Evolutionary conservation across 2,888 invertebrate genomes (phyloP).

Genomic region (Apotomis turbidana): DNA sequence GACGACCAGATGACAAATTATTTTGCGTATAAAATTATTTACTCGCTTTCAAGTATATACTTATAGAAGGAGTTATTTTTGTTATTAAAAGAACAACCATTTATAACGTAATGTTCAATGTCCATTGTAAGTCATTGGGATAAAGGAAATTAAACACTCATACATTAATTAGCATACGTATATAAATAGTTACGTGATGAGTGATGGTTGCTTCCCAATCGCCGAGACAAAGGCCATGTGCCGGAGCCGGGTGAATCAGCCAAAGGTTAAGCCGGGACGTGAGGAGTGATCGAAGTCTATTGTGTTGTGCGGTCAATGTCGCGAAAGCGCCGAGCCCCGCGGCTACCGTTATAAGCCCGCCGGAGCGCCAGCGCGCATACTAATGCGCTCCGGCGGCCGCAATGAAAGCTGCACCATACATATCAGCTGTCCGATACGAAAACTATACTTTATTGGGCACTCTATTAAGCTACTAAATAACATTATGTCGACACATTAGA

Average conservation of each 20-base stretch:
- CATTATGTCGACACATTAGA: too few relatives aligned
- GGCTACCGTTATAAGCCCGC: constrained; percentile 26
- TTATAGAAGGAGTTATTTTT: too few relatives aligned
- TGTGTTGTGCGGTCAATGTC: constrained; percentile 26
- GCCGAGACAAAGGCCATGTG: too few relatives aligned
- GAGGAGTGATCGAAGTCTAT: constrained; percentile 5
- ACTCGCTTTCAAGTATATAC: background rate
- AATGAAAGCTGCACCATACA: constrained; percentile 5
- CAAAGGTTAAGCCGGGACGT: constrained; percentile 9
- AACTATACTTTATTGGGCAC: background rate
- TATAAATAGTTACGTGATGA: constrained; percentile 9
- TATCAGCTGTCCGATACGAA: background rate
- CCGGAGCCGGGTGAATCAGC: constrained; percentile 15
- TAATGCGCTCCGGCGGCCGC: background rate
- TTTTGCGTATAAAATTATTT: too few relatives aligned
- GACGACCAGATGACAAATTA: too few relatives aligned
- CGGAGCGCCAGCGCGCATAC: constrained; percentile 10
- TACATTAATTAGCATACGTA: constrained; percentile 14
- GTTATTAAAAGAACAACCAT: background rate
- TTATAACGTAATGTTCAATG: background rate
- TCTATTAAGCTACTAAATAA: too few relatives aligned
- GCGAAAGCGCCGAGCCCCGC: constrained; percentile 13
- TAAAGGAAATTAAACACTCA: constrained; percentile 7
- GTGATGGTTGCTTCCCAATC: background rate
- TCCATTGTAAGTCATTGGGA: constrained; percentile 1